Evolutionary conservation across 1,140 invertebrate species (phyloP), one percentile per base, ranked within the genome.

Genomic region (Papilio polytes): DNA sequence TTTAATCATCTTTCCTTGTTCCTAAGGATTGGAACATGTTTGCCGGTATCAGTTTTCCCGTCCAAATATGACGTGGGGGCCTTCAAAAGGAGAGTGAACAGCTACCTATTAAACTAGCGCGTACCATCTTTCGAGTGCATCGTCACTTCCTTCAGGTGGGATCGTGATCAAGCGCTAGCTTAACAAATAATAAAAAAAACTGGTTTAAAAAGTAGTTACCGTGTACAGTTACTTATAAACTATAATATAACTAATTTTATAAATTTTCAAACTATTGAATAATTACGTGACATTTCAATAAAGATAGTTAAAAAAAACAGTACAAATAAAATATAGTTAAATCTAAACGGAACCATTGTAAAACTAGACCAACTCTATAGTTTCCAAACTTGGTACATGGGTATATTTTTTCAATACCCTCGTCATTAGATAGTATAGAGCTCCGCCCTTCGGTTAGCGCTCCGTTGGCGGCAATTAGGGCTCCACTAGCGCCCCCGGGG

Each of bases 381-480:
- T 63, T 63, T 12, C 22, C 10, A 59, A 59, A 59, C 0, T 26
- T 66, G 22, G 10, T 48, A 48, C 46, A 26, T 51, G n/a, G 36
- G 20, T 44, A 22, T 83, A 90, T 92, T 91, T 91, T 87, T 73
- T 79, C 78, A 80, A 85, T 77, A 12, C 66, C 78, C 85, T 87
- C 85, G 90, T 48, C 73, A 93, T 92, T 90, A 91, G 87, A 80
- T 82, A 84, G 73, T 82, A 81, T 85, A 85, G 81, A 80, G 90
- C 91, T 91, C 89, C 87, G 87, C 87, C 88, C 86, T 81, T 70
- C 81, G 84, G 85, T 88, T 90, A 89, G 84, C 83, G 86, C 86
- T 84, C 81, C 85, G 81, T 80, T 84, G 82, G 82, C 78, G 81
- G 85, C 83, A 86, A 88, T 90, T 91, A 89, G 83, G 76, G 59